Evolutionary conservation across 2,113 vertebrate species (phyloP).

Genomic region (Cervus canadensis): DNA sequence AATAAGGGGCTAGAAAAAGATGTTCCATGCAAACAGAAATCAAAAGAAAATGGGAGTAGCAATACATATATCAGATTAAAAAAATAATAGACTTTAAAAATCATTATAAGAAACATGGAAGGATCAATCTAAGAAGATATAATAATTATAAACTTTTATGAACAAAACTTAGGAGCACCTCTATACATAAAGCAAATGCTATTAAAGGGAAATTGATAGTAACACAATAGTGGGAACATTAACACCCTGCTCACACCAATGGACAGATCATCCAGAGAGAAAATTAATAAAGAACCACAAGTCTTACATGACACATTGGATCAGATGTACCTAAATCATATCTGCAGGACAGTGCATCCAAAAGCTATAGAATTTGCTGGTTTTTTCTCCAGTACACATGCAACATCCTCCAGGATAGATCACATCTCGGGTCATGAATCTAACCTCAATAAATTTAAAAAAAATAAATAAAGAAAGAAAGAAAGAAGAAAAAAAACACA

Average conservation of each 20-base stretch:
- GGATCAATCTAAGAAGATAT: not conserved
- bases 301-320: not conserved
- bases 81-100: not conserved
- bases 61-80: not conserved
- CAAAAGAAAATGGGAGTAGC: not conserved
- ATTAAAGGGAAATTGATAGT: not conserved
- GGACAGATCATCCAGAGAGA: not conserved
- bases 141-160: not conserved
- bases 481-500: not conserved
- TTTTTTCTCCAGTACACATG: not conserved
- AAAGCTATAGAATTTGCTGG: not conserved
- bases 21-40: not conserved
- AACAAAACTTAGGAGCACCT: not conserved
- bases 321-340: not conserved
- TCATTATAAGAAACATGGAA: not conserved
- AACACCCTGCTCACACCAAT: not conserved
- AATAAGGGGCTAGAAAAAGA: not conserved
- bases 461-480: not conserved
- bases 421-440: not conserved
- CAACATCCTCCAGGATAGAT: not conserved
- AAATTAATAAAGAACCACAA: not conserved
- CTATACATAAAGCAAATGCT: not conserved
- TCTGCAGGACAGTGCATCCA: not conserved
- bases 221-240: not conserved
- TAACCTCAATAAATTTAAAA: not conserved